Evolutionary conservation across 23 tunicate species (phyloP), one percentile per base, ranked within the genome.

Genomic region (Trididemnum nubilum): DNA sequence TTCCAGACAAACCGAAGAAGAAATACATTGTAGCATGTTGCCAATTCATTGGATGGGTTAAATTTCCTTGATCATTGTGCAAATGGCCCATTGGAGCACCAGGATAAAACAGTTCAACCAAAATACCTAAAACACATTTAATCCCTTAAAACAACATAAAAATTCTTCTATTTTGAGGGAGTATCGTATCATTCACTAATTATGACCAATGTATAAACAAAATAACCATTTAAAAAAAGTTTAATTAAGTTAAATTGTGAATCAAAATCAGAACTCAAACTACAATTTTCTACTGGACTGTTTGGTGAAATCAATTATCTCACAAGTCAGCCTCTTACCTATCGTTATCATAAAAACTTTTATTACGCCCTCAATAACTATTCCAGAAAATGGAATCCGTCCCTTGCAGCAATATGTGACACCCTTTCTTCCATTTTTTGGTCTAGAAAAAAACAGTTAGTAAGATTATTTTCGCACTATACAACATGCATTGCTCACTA

Each of bases 11-110:
- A 9, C 96, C 96, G 50, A 95, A 95, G 82, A 90, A 95, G 71
- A 95, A 85, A 59, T 95, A 95, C 99, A 95, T 95, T 24, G 99
- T 95, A 9, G 96, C 95, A 65, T 95, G 99, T 38, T 95, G 99
- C 99, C 99, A 95, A 59, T 95, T 95, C 89, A 82, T 86, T 25
- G 99, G 96, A 36, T 85, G 82, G 0, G 89, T 86, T 73, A 82
- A 90, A 36, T 77, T 57, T 2, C 99, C 99, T 0, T 70, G 54
- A 27, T 70, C 27, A 23, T 59, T 66, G 67, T 89, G 95, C 27
- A 89, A 51, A 0, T 64, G 49, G 32, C 94, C 98, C 85, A 65
- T 78, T 23, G 98, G 98, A 2, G 98, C 89, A 3, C 98, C 98
- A 54, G 98, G 98, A 67, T 93, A 93, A 74, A 85, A 93, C 33